Evolutionary conservation across 2,888 invertebrate species (phyloP).

Genomic region (Plagodis dolabraria): DNA sequence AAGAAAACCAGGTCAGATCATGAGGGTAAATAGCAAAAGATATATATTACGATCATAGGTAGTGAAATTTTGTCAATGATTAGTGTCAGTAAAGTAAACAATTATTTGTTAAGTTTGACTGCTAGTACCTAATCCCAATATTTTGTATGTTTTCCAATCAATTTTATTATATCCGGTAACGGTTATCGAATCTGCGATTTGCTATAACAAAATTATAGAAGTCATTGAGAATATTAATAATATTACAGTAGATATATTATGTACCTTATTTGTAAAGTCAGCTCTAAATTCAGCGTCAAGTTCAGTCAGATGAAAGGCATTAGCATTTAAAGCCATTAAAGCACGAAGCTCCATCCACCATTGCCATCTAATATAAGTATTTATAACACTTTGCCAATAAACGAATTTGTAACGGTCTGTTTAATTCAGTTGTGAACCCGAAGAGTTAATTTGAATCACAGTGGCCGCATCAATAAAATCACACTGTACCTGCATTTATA

Average conservation of each 20-base stretch:
- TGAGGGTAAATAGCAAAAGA: no score
- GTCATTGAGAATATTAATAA: slow-evolving; percentile 1
- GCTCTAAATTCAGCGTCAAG: slow-evolving; percentile 30
- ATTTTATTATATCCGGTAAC: no score
- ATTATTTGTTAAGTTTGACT: no score
- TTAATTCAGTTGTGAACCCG: slow-evolving; percentile 64
- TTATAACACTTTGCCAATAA: slow-evolving; percentile 64
- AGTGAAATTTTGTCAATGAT: no score
- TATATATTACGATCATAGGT: no score
- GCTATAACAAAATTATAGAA: not conserved
- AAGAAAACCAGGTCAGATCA: no score
- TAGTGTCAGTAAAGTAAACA: no score
- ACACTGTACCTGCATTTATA: slow-evolving; percentile 65
- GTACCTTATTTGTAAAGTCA: slow-evolving; percentile 25
- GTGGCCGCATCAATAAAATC: slow-evolving; percentile 56
- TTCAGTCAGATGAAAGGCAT: slow-evolving; percentile 38
- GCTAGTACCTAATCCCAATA: no score
- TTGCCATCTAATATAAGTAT: slow-evolving; percentile 58
- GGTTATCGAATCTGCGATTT: no score
- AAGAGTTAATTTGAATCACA: slow-evolving; percentile 71
- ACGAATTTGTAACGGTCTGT: slow-evolving; percentile 72
- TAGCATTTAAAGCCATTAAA: slow-evolving; percentile 49
- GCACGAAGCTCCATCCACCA: slow-evolving; percentile 45
- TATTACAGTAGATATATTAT: slow-evolving; percentile 5
- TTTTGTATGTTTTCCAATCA: no score